phyloP scores from a whole-genome alignment of 2,113 vertebrate genomes.

The Takifugu bimaculatus region DNA sequence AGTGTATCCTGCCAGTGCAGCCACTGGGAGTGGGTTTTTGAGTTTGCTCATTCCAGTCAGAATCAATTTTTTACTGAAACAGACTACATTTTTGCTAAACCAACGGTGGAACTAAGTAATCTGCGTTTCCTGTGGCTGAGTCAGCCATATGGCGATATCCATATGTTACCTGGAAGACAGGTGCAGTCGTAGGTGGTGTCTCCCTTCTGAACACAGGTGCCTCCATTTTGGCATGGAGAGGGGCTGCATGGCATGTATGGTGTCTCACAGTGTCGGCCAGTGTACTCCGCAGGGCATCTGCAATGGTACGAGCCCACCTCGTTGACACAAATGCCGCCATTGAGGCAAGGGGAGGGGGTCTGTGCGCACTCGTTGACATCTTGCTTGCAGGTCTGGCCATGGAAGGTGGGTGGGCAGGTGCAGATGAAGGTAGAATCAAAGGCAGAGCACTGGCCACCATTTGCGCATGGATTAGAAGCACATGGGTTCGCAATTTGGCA shows the following conservation, averaged over 20 bases:
- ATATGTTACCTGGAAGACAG: constrained; percentile 88
- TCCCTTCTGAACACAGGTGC: constrained; percentile 92
- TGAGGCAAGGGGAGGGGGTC: constrained; percentile 76
- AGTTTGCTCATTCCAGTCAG: constrained; percentile 20
- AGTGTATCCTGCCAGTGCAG: constrained; percentile 56
- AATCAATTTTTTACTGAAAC: constrained; percentile 32
- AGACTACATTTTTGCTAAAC: constrained; percentile 29
- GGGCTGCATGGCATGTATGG: constrained; percentile 93
- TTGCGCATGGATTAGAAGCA: constrained; percentile 94
- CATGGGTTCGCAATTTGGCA: constrained; percentile 93
- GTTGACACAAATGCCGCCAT: constrained; percentile 87
- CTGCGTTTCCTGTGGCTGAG: background rate
- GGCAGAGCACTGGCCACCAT: constrained; percentile 87
- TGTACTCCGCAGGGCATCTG: constrained; percentile 87
- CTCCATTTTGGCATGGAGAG: constrained; percentile 69
- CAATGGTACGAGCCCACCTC: constrained; percentile 94
- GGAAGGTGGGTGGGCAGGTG: constrained; percentile 81
- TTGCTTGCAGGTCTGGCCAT: constrained; percentile 88
- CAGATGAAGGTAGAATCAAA: constrained; percentile 88
- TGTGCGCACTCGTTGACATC: constrained; percentile 90
- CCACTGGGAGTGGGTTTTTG: constrained; percentile 7
- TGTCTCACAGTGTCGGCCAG: constrained; percentile 84
- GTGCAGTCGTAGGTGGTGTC: constrained; percentile 88
- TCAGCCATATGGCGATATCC: background rate
- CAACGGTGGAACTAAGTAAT: constrained; percentile 25